Evolutionary conservation across 2,113 vertebrate species (phyloP), one percentile per base, ranked within the genome.

Genomic region (Neodon shergylaensis): DNA sequence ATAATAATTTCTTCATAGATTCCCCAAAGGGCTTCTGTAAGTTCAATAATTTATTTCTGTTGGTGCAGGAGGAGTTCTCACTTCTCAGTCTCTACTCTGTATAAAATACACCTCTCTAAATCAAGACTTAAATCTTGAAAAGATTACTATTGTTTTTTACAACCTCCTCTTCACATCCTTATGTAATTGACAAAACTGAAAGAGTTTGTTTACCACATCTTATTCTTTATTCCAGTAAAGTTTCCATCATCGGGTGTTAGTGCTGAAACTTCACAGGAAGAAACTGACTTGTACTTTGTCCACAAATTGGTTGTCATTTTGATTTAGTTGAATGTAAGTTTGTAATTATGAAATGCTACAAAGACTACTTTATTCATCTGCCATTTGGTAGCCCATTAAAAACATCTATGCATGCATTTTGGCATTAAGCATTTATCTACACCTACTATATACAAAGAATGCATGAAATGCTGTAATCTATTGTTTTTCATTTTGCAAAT

Each of bases 401-500:
- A 92, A 36, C 42, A 83, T 84, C 66, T 70, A 74, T 26, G 42
- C 47, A 81, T 47, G 68, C 12, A 66, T 78, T 77, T 85, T 42
- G 36, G 88, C n/a, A 83, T 76, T 58, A 76, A 66, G 72, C 36
- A 81, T 54, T 90, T 42, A 78, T 66, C 33, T 91, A 13, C 68
- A 12, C 26, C 42, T 85, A 22, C 26, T 44, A 2, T 61, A 54
- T 31, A 42, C 11, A 9, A 28, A 95, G 47, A 73, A 19, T 70
- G 39, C 63, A 36, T 31, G 87, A 77, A 58, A 83, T 68, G 4
- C 83, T 95, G 58, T 6, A 70, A 54, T 91, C 39, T 49, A 13
- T 39, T 95, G 22, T 47, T 92, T 93, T 93, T 90, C 47, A 8
- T 89, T 89, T n/a, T 74, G 42, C 21, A 19, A 94, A 76, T 28